These are phyloP conservation scores for Microtus montanus DNA, from an alignment of 2,113 vertebrate genomes.

Conservation along the genomic window DNA sequence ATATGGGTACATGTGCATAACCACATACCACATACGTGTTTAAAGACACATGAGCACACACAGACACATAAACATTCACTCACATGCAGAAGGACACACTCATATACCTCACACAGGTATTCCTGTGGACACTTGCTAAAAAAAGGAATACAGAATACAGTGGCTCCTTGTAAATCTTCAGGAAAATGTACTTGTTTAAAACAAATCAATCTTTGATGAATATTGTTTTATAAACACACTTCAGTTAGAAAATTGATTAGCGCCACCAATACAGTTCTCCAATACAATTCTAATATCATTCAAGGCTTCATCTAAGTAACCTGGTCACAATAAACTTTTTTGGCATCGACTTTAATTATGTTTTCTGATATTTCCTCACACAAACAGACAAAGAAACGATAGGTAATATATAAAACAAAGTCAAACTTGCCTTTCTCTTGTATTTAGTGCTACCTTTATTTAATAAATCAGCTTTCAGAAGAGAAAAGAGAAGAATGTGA, in stretches of 20 bases:
- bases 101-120: neutral
- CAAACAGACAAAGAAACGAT: neutral
- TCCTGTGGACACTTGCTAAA: too few species aligned
- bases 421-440: neutral
- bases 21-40: too few species aligned
- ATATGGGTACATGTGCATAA: neutral
- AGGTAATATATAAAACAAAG: neutral
- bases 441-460: neutral
- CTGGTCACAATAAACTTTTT: neutral
- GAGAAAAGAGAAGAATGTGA: neutral
- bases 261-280: neutral
- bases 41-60: neutral
- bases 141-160: neutral
- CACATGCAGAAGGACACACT: neutral
- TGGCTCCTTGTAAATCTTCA: neutral
- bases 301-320: conserved; percentile 1
- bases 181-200: conserved; percentile 4
- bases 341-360: neutral
- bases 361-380: neutral
- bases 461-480: conserved; percentile 25
- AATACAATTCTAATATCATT: neutral
- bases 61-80: neutral
- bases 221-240: neutral
- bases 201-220: neutral
- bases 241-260: neutral